Evolutionary conservation across 2,113 vertebrate species (phyloP), one percentile per base, ranked within the genome.

Genomic region (Pteronura brasiliensis): DNA sequence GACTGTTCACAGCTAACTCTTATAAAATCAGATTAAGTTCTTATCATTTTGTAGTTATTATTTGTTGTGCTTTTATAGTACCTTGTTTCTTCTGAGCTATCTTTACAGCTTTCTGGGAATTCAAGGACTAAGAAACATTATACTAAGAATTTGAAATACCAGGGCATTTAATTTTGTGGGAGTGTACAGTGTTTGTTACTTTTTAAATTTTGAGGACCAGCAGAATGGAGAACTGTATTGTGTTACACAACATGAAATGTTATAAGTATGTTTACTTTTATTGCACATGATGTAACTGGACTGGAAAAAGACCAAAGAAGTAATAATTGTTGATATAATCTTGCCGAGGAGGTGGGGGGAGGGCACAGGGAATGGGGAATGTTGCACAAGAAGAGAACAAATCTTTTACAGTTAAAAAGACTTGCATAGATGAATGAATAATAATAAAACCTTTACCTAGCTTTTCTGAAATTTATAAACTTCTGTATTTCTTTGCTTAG

Each of bases 31-130:
- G 80, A 42, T 88, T 88, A 95, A 49, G 39, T 95, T 97, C 87
- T 98, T 97, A 94, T 98, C 96, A 97, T 85, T 96, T 97, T 98
- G 92, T 80, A 96, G 95, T 96, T 92, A 69, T 97, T 97, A 83
- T 98, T 98, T 98, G 65, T 97, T 98, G 93, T 98, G 94, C 52
- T 98, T 98, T 98, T 97, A 88, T 44, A 34, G 80, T 92, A 94
- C 82, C 57, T 98, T 91, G 10, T 88, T 98, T 98, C 97, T 98
- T 97, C 97, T 98, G 86, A 98, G 97, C 93, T 97, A 96, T 97
- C 95, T 96, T 98, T 98, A 97, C 94, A 98, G 97, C 98, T 99
- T 99, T 99, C 99, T 98, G 99, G 99, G 99, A 99, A 99, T 98
- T 97, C 97, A 98, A 97, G 98, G 97, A 98, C 98, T 98, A 92